Base-by-base conservation (phyloP, 2,113 vertebrate genomes). In the Rissa tridactyla region DNA sequence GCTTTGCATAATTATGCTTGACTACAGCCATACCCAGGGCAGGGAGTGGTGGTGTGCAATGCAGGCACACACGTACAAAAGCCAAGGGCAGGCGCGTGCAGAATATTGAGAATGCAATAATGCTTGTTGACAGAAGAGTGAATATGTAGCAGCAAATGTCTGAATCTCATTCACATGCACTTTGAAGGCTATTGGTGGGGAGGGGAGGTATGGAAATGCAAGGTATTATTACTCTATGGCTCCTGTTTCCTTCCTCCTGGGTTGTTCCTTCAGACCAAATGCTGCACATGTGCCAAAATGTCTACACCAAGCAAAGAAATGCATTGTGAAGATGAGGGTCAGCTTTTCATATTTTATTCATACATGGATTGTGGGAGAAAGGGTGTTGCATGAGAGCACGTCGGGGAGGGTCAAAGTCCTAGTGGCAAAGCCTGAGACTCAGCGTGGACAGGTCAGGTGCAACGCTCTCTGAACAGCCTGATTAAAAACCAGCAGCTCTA, bases 31-130 rank as follows among this genome's bases (percentile, higher is more conserved):
- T 76, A 58, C 2, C 34, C 77, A 71, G 44, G 68, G 81, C 81
- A 85, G 76, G 72, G 68, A 89, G 49, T 19, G n/a, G 72, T 72
- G 44, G 42, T 65, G 20, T 66, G 85, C 72, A 61, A 8, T 49
- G 23, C 78, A 94, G 60, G 32, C 61, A 36, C 26, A 69, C 16
- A 40, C 16, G 22, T 15, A 77, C 15, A 75, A 84, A 84, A 94
- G 51, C 88, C 6, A 3, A 88, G 80, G 36, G 80, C 66, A 90
- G 49, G 42, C 0, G 13, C 34, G 78, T 92, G 91, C 66, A 79
- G 89, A 93, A 77, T 84, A 86, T 36, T 87, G 94, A 93, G 88
- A 95, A 82, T 26, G 88, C 85, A 76, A 57, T 90, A 82, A 82
- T 46, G 34, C 26, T 60, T 11, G 13, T 3, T 86, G 65, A 15